phyloP scores from a whole-genome alignment of 2,888 invertebrate genomes.

The Drosophila neutralis region DNA sequence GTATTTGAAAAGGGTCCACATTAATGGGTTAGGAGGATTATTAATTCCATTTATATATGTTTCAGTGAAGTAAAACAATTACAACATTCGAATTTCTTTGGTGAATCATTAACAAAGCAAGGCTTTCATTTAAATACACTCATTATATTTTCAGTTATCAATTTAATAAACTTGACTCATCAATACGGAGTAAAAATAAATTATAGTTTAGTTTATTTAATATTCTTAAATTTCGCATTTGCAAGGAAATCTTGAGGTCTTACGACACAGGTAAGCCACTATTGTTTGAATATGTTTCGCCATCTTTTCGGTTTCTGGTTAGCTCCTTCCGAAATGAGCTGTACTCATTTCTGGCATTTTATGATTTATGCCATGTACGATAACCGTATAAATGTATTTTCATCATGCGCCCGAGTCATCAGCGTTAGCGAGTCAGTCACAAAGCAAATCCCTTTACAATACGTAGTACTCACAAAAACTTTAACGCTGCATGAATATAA shows the following conservation, averaged over 20 bases:
- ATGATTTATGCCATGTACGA: slow-evolving; percentile 63
- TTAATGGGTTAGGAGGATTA: no score
- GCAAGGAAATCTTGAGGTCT: neutral
- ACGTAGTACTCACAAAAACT: slow-evolving; percentile 42
- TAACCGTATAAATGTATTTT: slow-evolving; percentile 67
- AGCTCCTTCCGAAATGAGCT: slow-evolving; percentile 1
- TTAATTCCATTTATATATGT: neutral
- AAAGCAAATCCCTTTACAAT: slow-evolving; percentile 70
- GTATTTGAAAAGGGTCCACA: neutral
- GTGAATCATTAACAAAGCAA: neutral
- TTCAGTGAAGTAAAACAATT: neutral
- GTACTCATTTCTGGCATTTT: slow-evolving; percentile 35
- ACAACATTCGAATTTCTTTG: neutral
- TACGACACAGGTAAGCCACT: neutral
- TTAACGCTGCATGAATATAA: slow-evolving; percentile 39
- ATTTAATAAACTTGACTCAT: neutral
- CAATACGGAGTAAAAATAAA: neutral
- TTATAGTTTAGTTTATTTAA: neutral
- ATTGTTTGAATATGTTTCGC: neutral
- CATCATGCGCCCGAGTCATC: slow-evolving; percentile 56
- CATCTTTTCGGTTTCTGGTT: slow-evolving; percentile 12
- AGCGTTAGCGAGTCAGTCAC: slow-evolving; percentile 53
- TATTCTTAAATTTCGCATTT: neutral
- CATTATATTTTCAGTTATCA: neutral
- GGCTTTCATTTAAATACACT: neutral